Base-by-base conservation (phyloP, 1,140 invertebrate genomes). In the Sinella curviseta region DNA sequence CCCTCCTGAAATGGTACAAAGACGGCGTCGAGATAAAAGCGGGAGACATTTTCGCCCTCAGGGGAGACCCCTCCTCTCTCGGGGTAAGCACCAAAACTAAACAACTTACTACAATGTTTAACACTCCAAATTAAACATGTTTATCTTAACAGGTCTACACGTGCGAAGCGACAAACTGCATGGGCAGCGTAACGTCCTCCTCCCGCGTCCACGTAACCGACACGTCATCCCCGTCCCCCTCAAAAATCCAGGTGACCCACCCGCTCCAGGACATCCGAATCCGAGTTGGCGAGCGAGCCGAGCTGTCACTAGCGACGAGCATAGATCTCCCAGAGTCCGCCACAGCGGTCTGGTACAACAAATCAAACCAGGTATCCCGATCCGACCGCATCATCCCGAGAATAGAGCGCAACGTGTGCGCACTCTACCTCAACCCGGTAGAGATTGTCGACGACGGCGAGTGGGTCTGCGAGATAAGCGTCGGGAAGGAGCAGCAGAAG, bases 11-110 rank as follows among this genome's bases (percentile, higher is more conserved):
- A 77, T 95, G 94, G 94, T 95, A 93, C 85, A 94, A 95, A 88
- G 94, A 95, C 85, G 91, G 91, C 76, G 90, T 92, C 78, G 93
- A 95, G 87, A 95, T 96, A 81, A 93, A 93, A 87, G 93, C 94
- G 0, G 94, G 94, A 0, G 94, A 96, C 85, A 92, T 95, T 20
- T 95, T 95, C 84, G 94, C 94, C 0, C 87, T 96, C 20, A 89
- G 92, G 0, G 91, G 93, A 78, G 93, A 95, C 85, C 92, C 93
- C 3, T 94, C 93, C 0, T 94, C 93, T 0, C 87, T 96, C 34
- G 94, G 94, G 33, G 93, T 75, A 24, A 54, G 2, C 17, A 48
- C 12, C 31, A 74, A 16, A 20, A n/a, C 8, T 67, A 67, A 14
- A 48, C 20, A 48, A 12, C 8, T 12, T 48, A 48, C 8, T 8